These are phyloP conservation scores for Dicrostonyx torquatus DNA, from an alignment of 2,797 vertebrate genomes.

Conservation along the genomic window DNA sequence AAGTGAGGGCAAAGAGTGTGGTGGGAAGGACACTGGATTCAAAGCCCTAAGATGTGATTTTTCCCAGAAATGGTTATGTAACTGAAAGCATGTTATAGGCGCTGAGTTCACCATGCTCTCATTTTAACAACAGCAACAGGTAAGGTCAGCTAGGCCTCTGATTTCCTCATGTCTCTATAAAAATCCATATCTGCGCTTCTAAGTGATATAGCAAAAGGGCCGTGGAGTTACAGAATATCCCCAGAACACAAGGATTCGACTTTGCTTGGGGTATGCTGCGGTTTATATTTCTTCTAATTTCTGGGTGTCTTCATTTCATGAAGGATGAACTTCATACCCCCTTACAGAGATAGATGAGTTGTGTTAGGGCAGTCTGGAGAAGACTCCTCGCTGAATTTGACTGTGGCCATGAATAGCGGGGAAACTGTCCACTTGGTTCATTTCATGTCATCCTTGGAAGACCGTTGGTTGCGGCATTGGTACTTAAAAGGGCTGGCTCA, in stretches of 20 bases:
- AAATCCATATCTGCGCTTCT: constrained; percentile 25
- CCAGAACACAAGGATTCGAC: background rate
- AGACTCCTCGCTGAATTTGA: background rate
- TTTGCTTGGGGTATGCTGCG: background rate
- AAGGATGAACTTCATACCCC: background rate
- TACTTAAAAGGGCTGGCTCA: constrained; percentile 79
- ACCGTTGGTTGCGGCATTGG: constrained; percentile 59
- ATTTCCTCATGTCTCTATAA: constrained; percentile 10
- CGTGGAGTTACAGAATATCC: background rate
- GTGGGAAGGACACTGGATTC: constrained; percentile 41
- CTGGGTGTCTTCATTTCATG: background rate
- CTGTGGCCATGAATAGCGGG: background rate
- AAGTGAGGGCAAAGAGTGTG: background rate
- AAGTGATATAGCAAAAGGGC: background rate
- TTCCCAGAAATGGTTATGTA: constrained; percentile 51
- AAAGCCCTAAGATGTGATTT: constrained; percentile 48
- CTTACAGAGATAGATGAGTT: background rate
- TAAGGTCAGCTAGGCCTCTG: background rate
- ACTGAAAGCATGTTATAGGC: constrained; percentile 39
- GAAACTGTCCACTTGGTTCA: constrained; percentile 62
- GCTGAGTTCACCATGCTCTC: constrained; percentile 27
- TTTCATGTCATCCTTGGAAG: constrained; percentile 68
- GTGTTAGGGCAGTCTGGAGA: background rate
- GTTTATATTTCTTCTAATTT: constrained; percentile 41
- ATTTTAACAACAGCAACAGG: background rate